A percentile compares a stretch with the other conserved stretches of the same genome.
Conservation (phyloP, 2,113 vertebrate genomes). For the Columbina picui region DNA sequence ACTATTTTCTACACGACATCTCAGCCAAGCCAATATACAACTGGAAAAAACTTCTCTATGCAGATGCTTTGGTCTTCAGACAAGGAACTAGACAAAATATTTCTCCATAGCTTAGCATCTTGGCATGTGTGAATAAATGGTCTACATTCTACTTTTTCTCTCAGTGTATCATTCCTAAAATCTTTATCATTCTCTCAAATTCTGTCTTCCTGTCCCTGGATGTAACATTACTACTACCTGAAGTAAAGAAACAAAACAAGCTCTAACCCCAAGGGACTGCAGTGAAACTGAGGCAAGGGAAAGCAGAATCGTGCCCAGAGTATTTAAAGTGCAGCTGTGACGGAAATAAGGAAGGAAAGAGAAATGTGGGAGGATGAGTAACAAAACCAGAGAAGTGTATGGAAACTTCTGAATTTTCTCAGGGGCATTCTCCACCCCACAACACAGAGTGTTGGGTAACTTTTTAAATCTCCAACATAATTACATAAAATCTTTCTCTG, state of each 20-base stretch:
- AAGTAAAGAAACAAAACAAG: background rate
- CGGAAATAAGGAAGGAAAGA: constrained; percentile 7
- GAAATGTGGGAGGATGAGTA: constrained; percentile 38
- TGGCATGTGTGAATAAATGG: background rate
- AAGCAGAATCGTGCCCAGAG: background rate
- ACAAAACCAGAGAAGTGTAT: constrained; percentile 1
- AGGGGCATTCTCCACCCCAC: background rate
- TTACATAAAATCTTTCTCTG: background rate
- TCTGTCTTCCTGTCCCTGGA: background rate
- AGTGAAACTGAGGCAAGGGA: background rate
- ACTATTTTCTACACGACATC: background rate
- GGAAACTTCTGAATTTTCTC: constrained; percentile 34
- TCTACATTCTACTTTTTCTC: background rate
- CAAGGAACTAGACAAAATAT: background rate
- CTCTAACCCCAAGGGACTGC: background rate
- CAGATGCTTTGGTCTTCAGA: background rate
- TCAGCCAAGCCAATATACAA: background rate
- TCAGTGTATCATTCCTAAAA: background rate
- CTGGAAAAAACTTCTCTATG: background rate
- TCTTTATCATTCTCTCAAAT: background rate
- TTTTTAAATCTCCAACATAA: background rate
- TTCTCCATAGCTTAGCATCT: background rate
- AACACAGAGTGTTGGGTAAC: background rate
- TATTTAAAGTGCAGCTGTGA: constrained; percentile 28
- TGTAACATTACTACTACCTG: background rate